Conservation (phyloP, 2,113 vertebrate genomes). For the Cynoglossus semilaevis region DNA sequence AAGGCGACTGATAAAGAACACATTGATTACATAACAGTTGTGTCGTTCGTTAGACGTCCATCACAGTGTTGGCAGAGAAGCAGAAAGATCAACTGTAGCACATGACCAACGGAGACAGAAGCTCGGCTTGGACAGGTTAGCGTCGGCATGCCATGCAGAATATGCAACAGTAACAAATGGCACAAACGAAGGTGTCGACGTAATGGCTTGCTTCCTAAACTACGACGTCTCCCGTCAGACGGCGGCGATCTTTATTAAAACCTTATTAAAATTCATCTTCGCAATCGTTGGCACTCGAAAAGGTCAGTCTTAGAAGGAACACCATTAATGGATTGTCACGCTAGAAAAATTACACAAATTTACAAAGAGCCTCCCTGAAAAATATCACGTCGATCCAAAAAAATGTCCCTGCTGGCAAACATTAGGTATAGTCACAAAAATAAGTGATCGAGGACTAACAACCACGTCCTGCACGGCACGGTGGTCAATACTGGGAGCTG, state of each 20-base stretch:
- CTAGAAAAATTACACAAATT: constrained; percentile 62
- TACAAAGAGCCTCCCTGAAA: constrained; percentile 68
- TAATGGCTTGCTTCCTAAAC: constrained; percentile 76
- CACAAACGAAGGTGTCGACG: constrained; percentile 67
- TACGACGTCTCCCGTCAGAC: constrained; percentile 66
- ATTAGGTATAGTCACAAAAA: constrained; percentile 43
- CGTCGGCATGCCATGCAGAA: constrained; percentile 69
- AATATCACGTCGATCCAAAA: constrained; percentile 42
- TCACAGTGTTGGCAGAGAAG: constrained; percentile 75
- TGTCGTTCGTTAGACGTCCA: constrained; percentile 43
- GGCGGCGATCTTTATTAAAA: constrained; percentile 59
- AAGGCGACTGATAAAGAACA: too few relatives aligned
- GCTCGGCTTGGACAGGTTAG: constrained; percentile 57
- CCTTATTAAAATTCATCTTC: constrained; percentile 47
- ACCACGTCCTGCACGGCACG: constrained; percentile 39
- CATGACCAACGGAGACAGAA: constrained; percentile 32
- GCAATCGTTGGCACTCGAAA: constrained; percentile 29
- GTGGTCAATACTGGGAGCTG: constrained; percentile 33
- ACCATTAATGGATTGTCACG: constrained; percentile 43
- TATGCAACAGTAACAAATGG: constrained; percentile 55
- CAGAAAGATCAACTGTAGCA: constrained; percentile 42
- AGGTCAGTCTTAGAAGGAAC: constrained; percentile 50
- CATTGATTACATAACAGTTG: constrained; percentile 18
- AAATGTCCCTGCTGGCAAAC: constrained; percentile 49
- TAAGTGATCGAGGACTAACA: constrained; percentile 19